phyloP scores from a whole-genome alignment of 2,113 vertebrate species.

The Perca schrenkii region DNA sequence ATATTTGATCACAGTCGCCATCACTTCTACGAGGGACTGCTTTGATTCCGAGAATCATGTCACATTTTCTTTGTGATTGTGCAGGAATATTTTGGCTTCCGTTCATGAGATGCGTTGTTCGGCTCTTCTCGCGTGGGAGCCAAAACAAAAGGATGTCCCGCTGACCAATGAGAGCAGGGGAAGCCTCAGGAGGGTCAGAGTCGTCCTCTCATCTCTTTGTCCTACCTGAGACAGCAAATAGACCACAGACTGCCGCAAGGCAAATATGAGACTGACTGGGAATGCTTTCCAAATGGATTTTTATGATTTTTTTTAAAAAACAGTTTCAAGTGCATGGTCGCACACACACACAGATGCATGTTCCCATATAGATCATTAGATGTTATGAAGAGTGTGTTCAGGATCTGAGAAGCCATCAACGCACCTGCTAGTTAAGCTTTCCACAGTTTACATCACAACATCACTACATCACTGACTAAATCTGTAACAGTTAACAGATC shows the following conservation, averaged over 20 bases:
- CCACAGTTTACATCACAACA: constrained; percentile 3
- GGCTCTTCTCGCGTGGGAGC: constrained; percentile 40
- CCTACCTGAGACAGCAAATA: constrained; percentile 58
- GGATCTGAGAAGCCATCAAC: neutral
- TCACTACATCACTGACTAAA: neutral
- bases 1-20: neutral
- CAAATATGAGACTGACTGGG: neutral
- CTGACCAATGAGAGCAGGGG: constrained; percentile 67
- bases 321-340: neutral
- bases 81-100: constrained; percentile 3
- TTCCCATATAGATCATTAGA: neutral
- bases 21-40: fast-evolving
- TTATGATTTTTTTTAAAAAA: neutral
- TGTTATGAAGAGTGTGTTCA: neutral
- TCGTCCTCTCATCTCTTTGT: constrained; percentile 70
- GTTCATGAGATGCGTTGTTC: constrained; percentile 39
- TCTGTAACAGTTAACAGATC: neutral
- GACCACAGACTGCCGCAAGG: constrained; percentile 22
- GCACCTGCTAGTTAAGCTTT: constrained; percentile 5
- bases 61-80: neutral
- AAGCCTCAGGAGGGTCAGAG: constrained; percentile 51
- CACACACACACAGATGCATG: neutral
- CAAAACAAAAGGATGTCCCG: constrained; percentile 70
- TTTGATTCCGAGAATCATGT: neutral
- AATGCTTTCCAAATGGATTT: neutral